Percentiles rank a stretch among this genome's conserved stretches.
Evolutionary conservation across 2,797 vertebrate species (phyloP).

Genomic region (Salarias fasciatus): DNA sequence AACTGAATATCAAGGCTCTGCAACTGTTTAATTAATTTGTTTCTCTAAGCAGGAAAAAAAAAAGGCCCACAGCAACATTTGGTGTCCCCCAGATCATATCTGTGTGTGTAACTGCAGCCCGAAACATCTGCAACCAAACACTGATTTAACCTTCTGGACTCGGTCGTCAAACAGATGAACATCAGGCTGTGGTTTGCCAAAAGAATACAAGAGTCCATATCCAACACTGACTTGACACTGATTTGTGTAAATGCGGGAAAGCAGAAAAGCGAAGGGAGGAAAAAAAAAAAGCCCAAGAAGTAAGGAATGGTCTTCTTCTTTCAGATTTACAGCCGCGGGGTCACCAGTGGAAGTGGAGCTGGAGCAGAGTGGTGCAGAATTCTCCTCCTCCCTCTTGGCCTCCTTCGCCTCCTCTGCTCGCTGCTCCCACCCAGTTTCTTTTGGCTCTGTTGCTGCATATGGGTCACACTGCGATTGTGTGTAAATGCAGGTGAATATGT

Average conservation of each 20-base stretch:
- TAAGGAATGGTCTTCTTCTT: slow-evolving; percentile 43
- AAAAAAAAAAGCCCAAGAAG: neutral
- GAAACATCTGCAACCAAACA: slow-evolving; percentile 45
- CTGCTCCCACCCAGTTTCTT: slow-evolving; percentile 38
- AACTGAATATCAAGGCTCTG: slow-evolving; percentile 13
- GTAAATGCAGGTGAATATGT: slow-evolving; percentile 48
- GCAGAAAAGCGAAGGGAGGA: neutral
- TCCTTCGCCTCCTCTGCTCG: slow-evolving; percentile 31
- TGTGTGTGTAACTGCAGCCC: slow-evolving; percentile 18
- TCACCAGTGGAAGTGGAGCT: slow-evolving; percentile 77
- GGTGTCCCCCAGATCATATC: slow-evolving; percentile 18
- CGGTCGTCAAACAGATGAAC: slow-evolving; percentile 38
- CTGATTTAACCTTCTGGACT: slow-evolving; percentile 34
- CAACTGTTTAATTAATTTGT: slow-evolving; percentile 27
- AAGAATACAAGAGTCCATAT: slow-evolving; percentile 34
- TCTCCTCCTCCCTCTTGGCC: slow-evolving; percentile 57
- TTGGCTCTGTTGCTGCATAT: slow-evolving; percentile 72
- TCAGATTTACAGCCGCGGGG: slow-evolving; percentile 71
- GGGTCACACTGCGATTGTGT: slow-evolving; percentile 63
- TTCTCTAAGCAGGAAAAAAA: slow-evolving; percentile 2
- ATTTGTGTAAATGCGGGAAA: slow-evolving; percentile 16
- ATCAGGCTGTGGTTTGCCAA: slow-evolving; percentile 30
- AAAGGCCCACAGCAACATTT: slow-evolving; percentile 14
- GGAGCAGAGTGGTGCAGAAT: slow-evolving; percentile 74
- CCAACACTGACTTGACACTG: slow-evolving; percentile 39